Conservation (phyloP, 2,888 invertebrate genomes). For the Polyploca ridens region DNA sequence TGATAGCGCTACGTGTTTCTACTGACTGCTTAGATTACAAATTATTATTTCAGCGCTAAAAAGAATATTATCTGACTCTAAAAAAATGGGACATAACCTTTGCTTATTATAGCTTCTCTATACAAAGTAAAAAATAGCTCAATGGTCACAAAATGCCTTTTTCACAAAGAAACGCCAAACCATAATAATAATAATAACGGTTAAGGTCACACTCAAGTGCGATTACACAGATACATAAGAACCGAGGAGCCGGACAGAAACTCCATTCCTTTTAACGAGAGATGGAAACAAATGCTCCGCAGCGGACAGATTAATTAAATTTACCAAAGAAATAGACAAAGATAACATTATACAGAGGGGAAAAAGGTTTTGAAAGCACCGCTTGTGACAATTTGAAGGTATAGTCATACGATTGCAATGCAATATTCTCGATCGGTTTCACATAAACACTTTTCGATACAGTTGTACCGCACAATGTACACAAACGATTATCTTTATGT, state of each 20-base stretch:
- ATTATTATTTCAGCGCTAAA: no score
- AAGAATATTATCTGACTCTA: no score
- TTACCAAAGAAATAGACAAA: conserved; percentile 28
- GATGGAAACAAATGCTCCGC: conserved; percentile 4
- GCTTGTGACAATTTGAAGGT: conserved; percentile 5
- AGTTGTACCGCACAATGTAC: no score
- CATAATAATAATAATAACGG: neutral
- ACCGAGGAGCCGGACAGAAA: neutral
- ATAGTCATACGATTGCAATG: neutral
- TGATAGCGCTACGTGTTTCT: no score
- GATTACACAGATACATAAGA: neutral
- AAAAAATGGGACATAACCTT: no score
- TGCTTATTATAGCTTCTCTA: no score
- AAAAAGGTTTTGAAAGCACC: conserved; percentile 17
- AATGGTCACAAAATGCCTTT: neutral
- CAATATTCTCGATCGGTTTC: neutral
- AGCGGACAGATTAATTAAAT: conserved; percentile 35
- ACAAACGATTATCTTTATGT: no score
- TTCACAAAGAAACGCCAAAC: neutral
- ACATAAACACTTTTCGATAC: no score
- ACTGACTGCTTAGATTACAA: no score
- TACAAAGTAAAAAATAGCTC: no score
- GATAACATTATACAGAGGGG: conserved; percentile 14
- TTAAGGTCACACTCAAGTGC: neutral
- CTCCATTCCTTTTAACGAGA: conserved; percentile 2